Evolutionary conservation across 2,797 vertebrate species (phyloP), one percentile per base, ranked within the genome.

Genomic region (Graptemys geographica): DNA sequence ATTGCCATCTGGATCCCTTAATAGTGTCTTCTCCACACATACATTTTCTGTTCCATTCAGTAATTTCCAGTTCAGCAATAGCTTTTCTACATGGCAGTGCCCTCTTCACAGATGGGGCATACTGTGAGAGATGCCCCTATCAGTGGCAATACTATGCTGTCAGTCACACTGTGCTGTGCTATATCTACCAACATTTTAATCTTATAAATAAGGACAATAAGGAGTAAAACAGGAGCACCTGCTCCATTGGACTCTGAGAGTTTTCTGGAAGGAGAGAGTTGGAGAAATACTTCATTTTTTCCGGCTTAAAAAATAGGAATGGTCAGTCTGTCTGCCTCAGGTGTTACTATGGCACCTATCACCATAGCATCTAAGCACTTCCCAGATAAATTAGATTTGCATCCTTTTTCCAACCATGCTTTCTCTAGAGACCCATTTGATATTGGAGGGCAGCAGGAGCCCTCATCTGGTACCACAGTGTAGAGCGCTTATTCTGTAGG

Each of bases 1-100:
- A 37, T 1, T 90, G 93, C 92, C 93, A 96, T 96, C 93, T 90
- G 95, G 88, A 96, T 95, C 88, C 87, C 62, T 90, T 94, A 86
- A 89, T 92, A 92, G 91, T n/a, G 0, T 92, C 92, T 94, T 93
- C 89, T 84, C 84, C 76, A 78, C 86, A 93, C 95, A 91, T 89
- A n/a, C 47, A 88, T 97, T 96, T 93, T 96, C 90, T 96, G 94
- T 96, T 90, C 96, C 91, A 76, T 95, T 92, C 90, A 81, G 2
- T 88, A 79, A 87, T 87, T 94, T 91, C 79, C 65, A 81, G 44
- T 81, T 95, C 90, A 79, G 86, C 91, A 82, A 4, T 11, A 86
- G 96, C 84, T 94, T 86, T 96, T 96, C 80, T 78, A 92, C 94
- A 90, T 89, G 92, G 93, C 91, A 92, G 2, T 59, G 90, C 65